These are phyloP conservation scores for Parnassius orleans DNA, from an alignment of 2,888 invertebrate genomes.

Conservation along the genomic window DNA sequence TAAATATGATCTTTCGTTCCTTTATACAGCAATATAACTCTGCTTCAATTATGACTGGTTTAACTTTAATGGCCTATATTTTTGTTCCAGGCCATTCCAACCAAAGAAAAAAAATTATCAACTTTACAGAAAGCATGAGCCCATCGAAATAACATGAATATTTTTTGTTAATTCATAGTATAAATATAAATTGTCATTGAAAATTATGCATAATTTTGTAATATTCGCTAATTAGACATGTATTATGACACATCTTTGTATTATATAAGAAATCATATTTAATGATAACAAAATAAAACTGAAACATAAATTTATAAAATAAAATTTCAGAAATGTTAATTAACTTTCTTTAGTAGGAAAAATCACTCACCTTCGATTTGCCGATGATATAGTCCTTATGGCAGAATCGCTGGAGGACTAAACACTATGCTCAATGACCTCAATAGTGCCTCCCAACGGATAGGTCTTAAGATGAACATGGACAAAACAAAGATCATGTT, in stretches of 20 bases:
- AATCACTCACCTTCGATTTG: no score
- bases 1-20: no score
- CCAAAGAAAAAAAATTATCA: conserved; percentile 84
- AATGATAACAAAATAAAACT: conserved; percentile 47
- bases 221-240: conserved; percentile 21
- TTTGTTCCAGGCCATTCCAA: conserved; percentile 80
- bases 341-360: no score
- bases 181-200: conserved; percentile 3
- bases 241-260: neutral
- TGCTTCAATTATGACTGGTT: no score
- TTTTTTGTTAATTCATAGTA: neutral
- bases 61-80: conserved; percentile 3
- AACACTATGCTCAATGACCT: no score
- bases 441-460: no score
- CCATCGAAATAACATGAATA: conserved; percentile 34
- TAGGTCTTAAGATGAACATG: no score
- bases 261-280: neutral
- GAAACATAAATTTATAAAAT: conserved; percentile 66
- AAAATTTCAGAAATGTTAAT: conserved; percentile 54
- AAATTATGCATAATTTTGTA: conserved; percentile 14
- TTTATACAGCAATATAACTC: no score
- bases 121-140: conserved; percentile 80
- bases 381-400: no score
- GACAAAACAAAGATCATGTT: no score
- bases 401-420: no score